Percentiles rank a stretch among this genome's conserved stretches.
These are phyloP conservation scores for Chloroceryle amazona DNA, from an alignment of 2,797 vertebrate genomes.

Conservation along the genomic window DNA sequence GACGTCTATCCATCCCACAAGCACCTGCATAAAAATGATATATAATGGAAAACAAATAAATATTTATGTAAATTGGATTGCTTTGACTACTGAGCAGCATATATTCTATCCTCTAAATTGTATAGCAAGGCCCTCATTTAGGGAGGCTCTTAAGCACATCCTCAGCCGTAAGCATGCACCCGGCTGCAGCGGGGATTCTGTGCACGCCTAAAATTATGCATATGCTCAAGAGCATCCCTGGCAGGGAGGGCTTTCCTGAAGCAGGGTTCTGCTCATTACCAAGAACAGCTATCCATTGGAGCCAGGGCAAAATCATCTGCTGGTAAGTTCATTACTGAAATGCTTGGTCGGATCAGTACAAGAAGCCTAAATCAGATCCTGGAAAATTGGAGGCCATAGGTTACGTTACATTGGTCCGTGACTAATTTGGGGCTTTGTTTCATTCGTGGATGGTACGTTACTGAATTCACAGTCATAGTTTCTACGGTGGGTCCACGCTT, in stretches of 20 bases:
- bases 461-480: background rate
- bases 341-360: background rate
- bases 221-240: conserved; percentile 17
- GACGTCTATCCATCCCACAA: conserved; percentile 89
- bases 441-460: background rate
- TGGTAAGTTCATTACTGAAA: background rate
- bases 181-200: background rate
- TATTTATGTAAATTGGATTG: conserved; percentile 70
- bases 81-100: conserved; percentile 69
- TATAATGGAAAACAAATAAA: conserved; percentile 77
- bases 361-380: background rate
- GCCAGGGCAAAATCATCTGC: background rate
- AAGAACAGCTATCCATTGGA: background rate
- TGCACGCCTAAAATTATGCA: background rate
- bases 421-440: background rate
- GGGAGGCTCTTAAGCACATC: conserved; percentile 11
- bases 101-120: conserved; percentile 46
- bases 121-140: conserved; percentile 17
- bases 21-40: conserved; percentile 83
- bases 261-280: background rate
- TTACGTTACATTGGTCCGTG: background rate
- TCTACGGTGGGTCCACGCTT: background rate
- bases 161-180: background rate
- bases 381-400: background rate
- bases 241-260: background rate